These are phyloP conservation scores for Anabacerthia variegaticeps DNA, from an alignment of 2,797 vertebrate species.

Conservation along the genomic window DNA sequence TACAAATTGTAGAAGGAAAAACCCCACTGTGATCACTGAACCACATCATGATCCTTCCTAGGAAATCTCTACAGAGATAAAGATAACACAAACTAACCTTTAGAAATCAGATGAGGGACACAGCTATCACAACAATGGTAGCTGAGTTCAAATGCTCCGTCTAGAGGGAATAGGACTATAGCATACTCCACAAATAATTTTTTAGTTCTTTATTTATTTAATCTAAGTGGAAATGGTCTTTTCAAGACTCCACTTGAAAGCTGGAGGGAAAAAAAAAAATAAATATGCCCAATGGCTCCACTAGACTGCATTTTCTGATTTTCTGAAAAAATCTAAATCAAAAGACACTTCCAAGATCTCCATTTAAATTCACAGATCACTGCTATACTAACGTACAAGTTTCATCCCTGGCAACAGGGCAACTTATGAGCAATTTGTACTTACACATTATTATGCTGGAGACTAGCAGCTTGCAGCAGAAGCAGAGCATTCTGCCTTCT, in stretches of 20 bases:
- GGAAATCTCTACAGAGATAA: slow-evolving; percentile 72
- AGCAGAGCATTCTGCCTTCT: background rate
- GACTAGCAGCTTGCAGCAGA: background rate
- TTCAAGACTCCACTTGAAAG: slow-evolving; percentile 22
- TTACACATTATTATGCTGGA: background rate
- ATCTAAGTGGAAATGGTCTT: slow-evolving; percentile 14
- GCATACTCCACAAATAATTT: slow-evolving; percentile 5
- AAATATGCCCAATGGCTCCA: background rate
- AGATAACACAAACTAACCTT: slow-evolving; percentile 73
- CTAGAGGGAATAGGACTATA: background rate
- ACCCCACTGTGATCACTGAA: slow-evolving; percentile 71
- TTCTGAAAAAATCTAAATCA: background rate
- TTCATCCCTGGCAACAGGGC: background rate
- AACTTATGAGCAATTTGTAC: background rate
- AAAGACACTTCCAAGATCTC: background rate
- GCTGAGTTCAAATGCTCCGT: slow-evolving; percentile 54
- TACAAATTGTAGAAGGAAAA: slow-evolving; percentile 72
- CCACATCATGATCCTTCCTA: slow-evolving; percentile 67
- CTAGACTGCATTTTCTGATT: background rate
- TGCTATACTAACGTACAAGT: background rate
- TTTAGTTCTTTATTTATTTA: slow-evolving; percentile 42
- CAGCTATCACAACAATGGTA: slow-evolving; percentile 68
- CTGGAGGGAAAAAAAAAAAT: background rate
- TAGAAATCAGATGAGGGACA: slow-evolving; percentile 57
- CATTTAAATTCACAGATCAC: background rate